These are phyloP conservation scores for Octodonta nipae DNA, from an alignment of 2,888 invertebrate genomes.

Conservation along the genomic window DNA sequence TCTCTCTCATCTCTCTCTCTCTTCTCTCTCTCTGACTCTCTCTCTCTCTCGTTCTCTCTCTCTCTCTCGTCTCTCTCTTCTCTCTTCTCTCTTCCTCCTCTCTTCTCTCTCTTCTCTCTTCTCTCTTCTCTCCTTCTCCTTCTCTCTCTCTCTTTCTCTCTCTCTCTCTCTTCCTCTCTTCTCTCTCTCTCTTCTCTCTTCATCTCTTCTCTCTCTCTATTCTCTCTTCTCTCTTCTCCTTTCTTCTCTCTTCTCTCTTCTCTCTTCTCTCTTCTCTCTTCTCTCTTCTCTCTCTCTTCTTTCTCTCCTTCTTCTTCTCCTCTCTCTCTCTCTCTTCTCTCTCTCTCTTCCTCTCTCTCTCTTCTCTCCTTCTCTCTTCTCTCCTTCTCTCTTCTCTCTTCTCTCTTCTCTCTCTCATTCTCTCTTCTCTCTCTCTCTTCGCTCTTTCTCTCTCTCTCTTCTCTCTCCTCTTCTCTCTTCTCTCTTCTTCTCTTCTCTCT, in stretches of 20 bases:
- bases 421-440: not conserved
- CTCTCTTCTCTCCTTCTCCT: too few species aligned
- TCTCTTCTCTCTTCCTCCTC: too few species aligned
- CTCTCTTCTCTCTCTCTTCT: not conserved
- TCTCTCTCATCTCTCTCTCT: too few species aligned
- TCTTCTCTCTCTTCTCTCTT: too few species aligned
- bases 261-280: not conserved
- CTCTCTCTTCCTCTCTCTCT: not conserved
- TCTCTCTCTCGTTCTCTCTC: too few species aligned
- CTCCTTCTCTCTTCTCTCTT: not conserved
- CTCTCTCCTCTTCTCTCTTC: not conserved
- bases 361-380: not conserved
- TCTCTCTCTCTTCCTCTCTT: too few species aligned
- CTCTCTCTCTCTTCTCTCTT: not conserved
- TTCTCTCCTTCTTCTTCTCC: too few species aligned
- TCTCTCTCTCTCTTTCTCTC: too few species aligned
- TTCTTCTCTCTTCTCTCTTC: not conserved
- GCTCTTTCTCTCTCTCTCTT: not conserved
- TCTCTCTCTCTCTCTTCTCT: not conserved
- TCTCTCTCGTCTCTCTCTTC: too few species aligned
- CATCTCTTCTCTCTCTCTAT: conserved; percentile 1
- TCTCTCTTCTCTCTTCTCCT: not conserved
- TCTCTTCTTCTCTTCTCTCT: not conserved
- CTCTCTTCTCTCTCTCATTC: not conserved
- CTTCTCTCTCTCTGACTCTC: too few species aligned